Conservation (phyloP, 2,113 vertebrate species). For the Malurus cyaneus region DNA sequence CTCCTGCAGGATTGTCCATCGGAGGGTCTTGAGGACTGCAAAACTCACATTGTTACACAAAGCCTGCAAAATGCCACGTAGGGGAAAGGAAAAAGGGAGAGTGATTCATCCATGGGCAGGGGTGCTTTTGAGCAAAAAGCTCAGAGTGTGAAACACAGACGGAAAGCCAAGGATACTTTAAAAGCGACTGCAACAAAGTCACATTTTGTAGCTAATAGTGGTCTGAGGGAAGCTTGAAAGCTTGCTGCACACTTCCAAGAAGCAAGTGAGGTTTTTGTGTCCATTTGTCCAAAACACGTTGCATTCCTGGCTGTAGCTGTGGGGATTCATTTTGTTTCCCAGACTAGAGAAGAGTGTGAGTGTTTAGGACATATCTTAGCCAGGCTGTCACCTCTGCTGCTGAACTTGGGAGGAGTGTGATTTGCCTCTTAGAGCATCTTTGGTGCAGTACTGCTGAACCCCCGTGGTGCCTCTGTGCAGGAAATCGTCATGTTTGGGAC, state of each 20-base stretch:
- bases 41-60: not conserved
- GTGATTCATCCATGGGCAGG: not conserved
- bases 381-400: not conserved
- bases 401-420: not conserved
- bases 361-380: not conserved
- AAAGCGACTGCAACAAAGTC: not conserved
- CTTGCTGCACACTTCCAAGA: not conserved
- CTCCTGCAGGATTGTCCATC: not conserved
- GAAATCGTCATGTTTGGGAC: not conserved
- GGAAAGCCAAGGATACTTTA: not conserved
- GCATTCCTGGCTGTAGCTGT: not conserved
- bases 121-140: not conserved
- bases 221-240: not conserved
- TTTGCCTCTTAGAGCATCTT: not conserved
- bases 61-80: fast-evolving
- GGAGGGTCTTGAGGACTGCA: not conserved
- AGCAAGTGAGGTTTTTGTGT: fast-evolving
- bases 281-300: not conserved
- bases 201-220: not conserved
- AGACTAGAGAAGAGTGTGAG: not conserved
- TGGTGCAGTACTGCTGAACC: not conserved
- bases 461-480: not conserved
- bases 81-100: not conserved
- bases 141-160: not conserved
- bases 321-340: not conserved